Evolutionary conservation across 2,113 vertebrate genomes (phyloP), one percentile per base, ranked within the genome.

Genomic region (Lates calcarifer): DNA sequence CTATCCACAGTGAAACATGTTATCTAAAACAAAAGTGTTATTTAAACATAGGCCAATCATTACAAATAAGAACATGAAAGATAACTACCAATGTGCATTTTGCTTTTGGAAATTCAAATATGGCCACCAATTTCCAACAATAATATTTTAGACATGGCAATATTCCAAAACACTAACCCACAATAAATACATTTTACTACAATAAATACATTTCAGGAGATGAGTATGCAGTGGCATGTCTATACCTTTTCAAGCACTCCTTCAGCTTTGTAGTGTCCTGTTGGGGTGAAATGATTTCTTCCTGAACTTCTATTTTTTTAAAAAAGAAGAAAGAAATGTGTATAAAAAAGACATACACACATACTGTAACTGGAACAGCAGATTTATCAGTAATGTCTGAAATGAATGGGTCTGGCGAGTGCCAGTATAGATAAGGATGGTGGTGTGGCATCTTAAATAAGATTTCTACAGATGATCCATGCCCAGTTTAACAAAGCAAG

Each of bases 161-260:
- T 61, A 51, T 39, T 29, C 26, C 18, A 53, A 26, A 62, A 33
- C 17, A 53, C 18, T 20, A 68, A 37, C 7, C 2, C 2, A n/a
- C n/a, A n/a, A n/a, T n/a, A n/a, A n/a, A n/a, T n/a, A n/a, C n/a
- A 70, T 20, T 49, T 31, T 8, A 39, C 39, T 49, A 7, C 29
- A 12, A 1, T 17, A 15, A 2, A 49, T 22, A 22, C 39, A 20
- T 26, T 56, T 35, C 5, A 41, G 20, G 18, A 13, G 31, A 1
- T 37, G 41, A 49, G 22, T n/a, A 7, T 31, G 41, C 3, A 49
- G 8, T 35, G 0, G 1, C 8, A n/a, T 20, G 1, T 37, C 5
- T 31, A 0, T 84, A 99, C 98, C 94, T 93, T 96, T 95, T 99
- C 97, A 82, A 99, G 91, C 79, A 98, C 89, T 82, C 97, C 96